These are phyloP conservation scores for Sibirionetta formosa DNA, from an alignment of 2,797 vertebrate species.

Conservation along the genomic window DNA sequence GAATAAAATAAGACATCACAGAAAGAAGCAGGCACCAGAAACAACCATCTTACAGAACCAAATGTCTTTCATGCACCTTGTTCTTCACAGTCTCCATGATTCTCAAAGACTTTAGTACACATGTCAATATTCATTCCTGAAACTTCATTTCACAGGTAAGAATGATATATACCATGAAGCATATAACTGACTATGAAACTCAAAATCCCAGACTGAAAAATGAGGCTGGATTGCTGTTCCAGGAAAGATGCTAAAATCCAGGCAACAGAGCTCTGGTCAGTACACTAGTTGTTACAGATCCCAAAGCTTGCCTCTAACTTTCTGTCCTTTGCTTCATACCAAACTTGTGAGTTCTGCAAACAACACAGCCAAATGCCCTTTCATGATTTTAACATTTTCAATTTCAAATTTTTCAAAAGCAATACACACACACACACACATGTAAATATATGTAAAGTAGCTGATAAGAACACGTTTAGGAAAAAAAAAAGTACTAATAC, in stretches of 20 bases:
- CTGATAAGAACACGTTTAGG: not conserved
- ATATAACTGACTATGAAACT: not conserved
- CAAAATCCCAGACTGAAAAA: not conserved
- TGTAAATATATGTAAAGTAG: too few relatives aligned
- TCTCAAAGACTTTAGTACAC: not conserved
- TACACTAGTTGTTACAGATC: not conserved
- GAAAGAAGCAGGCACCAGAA: not conserved
- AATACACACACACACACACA: too few relatives aligned
- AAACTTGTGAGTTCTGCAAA: not conserved
- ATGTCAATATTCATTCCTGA: not conserved
- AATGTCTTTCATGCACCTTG: not conserved
- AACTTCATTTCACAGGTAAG: not conserved
- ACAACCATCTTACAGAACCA: not conserved
- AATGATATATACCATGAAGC: not conserved
- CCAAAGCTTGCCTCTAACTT: not conserved
- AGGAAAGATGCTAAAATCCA: not conserved
- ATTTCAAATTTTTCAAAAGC: not conserved
- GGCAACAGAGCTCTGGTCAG: not conserved
- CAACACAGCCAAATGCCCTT: not conserved
- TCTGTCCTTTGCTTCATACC: not conserved
- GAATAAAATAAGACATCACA: not conserved
- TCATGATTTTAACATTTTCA: not conserved
- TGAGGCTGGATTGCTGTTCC: not conserved
- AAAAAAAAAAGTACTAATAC: not conserved
- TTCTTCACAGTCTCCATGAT: not conserved